Base-by-base conservation (phyloP, 2,797 vertebrate species). In the Hylomyscus alleni region DNA sequence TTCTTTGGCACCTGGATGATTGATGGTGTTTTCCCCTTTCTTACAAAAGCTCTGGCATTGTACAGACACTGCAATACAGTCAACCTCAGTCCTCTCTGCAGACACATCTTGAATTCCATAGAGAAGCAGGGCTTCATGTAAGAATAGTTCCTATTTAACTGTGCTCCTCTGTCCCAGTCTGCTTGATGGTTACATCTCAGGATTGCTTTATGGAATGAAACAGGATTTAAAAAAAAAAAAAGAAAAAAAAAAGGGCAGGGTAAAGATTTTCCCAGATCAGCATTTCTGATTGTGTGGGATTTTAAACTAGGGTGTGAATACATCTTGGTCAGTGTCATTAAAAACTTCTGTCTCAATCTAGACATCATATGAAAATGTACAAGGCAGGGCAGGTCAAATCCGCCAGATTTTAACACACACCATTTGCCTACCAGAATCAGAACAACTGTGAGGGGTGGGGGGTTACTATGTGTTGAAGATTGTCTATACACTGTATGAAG, bases 21-120 rank as follows among this genome's bases (percentile, higher is more conserved):
- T 85, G 95, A 95, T 96, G 86, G 77, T 91, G 77, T 88, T 97
- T 96, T 96, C 4, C 31, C 40, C 76, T 96, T 94, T 72, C 76
- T 86, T 96, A 54, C 15, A 29, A 93, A 93, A 95, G 54, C 72
- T 95, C 77, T 82, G 78, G 52, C 92, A 90, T 67, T 34, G 4
- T n/a, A 83, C 75, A 96, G 82, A 92, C 69, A 90, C 5, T 50
- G 67, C 82, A 75, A 91, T 72, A 83, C 73, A 77, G 82, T 60
- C 88, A 96, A 82, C 37, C 94, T 92, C 13, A 83, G 85, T 78
- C 37, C 92, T 81, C 37, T 90, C 76, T 90, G 84, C 62, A 94
- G 96, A 97, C 52, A 93, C n/a, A 62, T 95, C 78, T 89, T 89
- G 60, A 96, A 80, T 95, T 96, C 89, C 85, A 78, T 89, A 82